Evolutionary conservation across 2,888 invertebrate species (phyloP).

Genomic region (Opisthograptis luteolata): DNA sequence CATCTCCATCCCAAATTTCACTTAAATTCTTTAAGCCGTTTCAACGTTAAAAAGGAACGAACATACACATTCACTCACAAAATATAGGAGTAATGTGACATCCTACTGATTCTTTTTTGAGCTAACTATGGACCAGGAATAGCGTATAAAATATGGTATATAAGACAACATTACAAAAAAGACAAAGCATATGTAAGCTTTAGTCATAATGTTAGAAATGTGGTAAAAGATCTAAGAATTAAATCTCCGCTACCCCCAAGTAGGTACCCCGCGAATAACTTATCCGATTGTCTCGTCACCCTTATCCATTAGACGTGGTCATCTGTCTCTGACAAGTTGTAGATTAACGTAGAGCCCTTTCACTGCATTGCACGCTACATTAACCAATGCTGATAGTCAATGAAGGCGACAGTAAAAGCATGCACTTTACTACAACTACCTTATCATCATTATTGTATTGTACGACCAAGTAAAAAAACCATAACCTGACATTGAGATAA

Average conservation of each 20-base stretch:
- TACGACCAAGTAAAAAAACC: slow-evolving; percentile 47
- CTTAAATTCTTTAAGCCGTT: no score
- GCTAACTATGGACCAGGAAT: no score
- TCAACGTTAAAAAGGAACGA: no score
- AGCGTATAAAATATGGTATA: no score
- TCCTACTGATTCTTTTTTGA: no score
- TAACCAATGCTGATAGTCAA: slow-evolving; percentile 29
- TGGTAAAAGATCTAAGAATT: slow-evolving; percentile 9
- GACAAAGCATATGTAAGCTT: neutral
- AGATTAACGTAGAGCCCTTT: slow-evolving; percentile 35
- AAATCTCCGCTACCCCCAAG: slow-evolving; percentile 11
- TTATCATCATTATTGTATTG: slow-evolving; percentile 42
- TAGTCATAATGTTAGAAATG: neutral
- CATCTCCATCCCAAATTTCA: no score
- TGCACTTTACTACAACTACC: slow-evolving; percentile 38
- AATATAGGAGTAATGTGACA: no score
- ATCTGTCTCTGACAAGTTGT: slow-evolving; percentile 38
- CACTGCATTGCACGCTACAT: slow-evolving; percentile 34
- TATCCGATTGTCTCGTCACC: slow-evolving; percentile 24
- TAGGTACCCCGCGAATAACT: slow-evolving; percentile 19
- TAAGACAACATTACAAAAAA: neutral
- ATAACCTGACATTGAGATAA: slow-evolving; percentile 56
- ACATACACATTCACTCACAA: no score
- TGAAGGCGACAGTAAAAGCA: slow-evolving; percentile 30
- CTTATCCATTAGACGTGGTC: slow-evolving; percentile 28